Conservation (phyloP, 2,888 invertebrate genomes). For the Aleiodes alternator region DNA sequence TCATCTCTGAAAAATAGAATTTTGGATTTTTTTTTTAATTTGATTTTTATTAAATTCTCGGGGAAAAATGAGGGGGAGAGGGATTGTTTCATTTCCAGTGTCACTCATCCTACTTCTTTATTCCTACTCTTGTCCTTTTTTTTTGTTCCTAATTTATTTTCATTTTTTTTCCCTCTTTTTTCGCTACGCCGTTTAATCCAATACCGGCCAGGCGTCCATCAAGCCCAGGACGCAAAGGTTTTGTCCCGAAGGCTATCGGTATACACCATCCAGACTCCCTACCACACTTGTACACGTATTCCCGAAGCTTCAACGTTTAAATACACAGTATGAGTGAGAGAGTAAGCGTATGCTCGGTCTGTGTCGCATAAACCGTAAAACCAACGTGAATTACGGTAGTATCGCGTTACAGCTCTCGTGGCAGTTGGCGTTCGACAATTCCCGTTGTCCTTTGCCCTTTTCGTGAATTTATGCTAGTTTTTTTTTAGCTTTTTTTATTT, state of each 20-base stretch:
- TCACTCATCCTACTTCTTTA: conserved; percentile 38
- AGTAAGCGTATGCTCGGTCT: conserved; percentile 71
- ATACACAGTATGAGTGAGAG: conserved; percentile 70
- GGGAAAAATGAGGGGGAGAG: background rate
- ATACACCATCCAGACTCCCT: conserved; percentile 42
- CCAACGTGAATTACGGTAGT: conserved; percentile 75
- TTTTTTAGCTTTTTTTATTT: conserved; percentile 53
- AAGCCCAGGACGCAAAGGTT: conserved; percentile 71
- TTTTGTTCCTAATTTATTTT: conserved; percentile 39
- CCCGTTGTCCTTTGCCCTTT: conserved; percentile 70
- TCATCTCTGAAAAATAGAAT: no score
- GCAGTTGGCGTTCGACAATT: conserved; percentile 67
- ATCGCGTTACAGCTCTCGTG: conserved; percentile 71
- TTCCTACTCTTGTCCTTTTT: conserved; percentile 39
- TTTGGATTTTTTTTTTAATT: conserved; percentile 55
- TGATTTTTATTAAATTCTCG: background rate
- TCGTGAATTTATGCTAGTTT: conserved; percentile 68
- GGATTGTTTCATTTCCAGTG: background rate
- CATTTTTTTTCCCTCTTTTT: conserved; percentile 59
- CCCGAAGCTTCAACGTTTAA: conserved; percentile 60
- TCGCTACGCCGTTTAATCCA: conserved; percentile 70
- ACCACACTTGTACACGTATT: conserved; percentile 59
- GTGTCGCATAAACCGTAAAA: conserved; percentile 75
- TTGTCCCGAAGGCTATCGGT: conserved; percentile 63
- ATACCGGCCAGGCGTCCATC: conserved; percentile 72